phyloP scores from a whole-genome alignment of 2,797 vertebrate species.

The Myripristis jacobus region DNA sequence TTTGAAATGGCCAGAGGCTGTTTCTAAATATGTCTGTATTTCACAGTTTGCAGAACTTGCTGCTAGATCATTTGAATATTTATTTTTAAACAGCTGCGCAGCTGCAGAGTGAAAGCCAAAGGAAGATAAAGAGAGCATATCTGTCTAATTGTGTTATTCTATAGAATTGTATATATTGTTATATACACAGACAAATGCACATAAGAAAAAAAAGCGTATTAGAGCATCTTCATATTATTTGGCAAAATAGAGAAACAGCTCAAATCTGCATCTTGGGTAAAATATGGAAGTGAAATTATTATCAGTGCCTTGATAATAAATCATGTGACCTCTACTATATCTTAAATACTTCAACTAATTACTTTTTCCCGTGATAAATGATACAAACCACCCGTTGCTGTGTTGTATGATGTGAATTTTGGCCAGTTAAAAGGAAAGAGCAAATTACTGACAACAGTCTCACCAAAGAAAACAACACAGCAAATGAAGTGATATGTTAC shows the following conservation, averaged over 20 bases:
- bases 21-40: slow-evolving; percentile 28
- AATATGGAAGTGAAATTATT: slow-evolving; percentile 32
- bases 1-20: slow-evolving; percentile 14
- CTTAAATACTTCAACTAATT: background rate
- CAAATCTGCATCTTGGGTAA: background rate
- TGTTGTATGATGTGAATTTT: background rate
- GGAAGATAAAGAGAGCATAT: background rate
- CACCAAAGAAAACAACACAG: slow-evolving; percentile 7
- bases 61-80: slow-evolving; percentile 50
- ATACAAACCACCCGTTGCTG: background rate
- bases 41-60: slow-evolving; percentile 19
- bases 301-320: slow-evolving; percentile 40
- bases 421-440: background rate
- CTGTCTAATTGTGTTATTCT: background rate
- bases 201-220: background rate
- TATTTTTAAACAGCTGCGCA: slow-evolving; percentile 53
- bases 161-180: background rate
- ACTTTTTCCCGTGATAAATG: background rate
- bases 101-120: slow-evolving; percentile 28
- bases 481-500: background rate
- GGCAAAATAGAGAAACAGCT: too few relatives aligned
- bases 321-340: slow-evolving; percentile 45
- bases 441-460: background rate
- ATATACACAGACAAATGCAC: background rate
- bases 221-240: too few relatives aligned